Conservation (phyloP, 2,797 vertebrate species). For the Hippopotamyrus pictus region DNA sequence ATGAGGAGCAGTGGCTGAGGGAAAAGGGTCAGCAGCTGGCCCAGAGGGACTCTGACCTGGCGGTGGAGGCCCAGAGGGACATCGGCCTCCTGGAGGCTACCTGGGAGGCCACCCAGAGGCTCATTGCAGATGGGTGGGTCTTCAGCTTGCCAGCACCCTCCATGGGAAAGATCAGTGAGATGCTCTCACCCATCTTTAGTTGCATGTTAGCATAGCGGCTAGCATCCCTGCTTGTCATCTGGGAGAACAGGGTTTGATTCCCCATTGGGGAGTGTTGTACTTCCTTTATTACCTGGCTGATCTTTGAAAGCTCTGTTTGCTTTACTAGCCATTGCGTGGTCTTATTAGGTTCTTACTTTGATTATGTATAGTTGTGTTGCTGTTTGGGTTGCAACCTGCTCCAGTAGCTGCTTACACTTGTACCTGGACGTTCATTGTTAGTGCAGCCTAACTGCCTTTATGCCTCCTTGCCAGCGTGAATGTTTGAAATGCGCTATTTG, state of each 20-base stretch:
- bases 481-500: not conserved
- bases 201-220: not conserved
- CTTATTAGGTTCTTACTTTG: not conserved
- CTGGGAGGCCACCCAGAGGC: constrained; percentile 73
- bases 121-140: constrained; percentile 59
- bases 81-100: constrained; percentile 68
- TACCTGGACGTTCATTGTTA: not conserved
- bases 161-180: not conserved
- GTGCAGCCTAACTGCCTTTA: not conserved
- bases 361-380: not conserved
- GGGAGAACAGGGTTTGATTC: not conserved
- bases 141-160: not conserved
- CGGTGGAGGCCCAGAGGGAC: constrained; percentile 70
- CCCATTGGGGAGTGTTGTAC: not conserved
- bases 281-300: not conserved
- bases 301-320: not conserved
- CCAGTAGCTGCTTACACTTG: not conserved
- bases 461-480: not conserved
- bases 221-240: not conserved
- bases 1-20: constrained; percentile 82
- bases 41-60: constrained; percentile 73
- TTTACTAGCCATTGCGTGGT: not conserved
- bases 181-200: not conserved
- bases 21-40: constrained; percentile 85
- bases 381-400: not conserved